Evolutionary conservation across 2,888 invertebrate genomes (phyloP).

Genomic region (Eupithecia tripunctaria): DNA sequence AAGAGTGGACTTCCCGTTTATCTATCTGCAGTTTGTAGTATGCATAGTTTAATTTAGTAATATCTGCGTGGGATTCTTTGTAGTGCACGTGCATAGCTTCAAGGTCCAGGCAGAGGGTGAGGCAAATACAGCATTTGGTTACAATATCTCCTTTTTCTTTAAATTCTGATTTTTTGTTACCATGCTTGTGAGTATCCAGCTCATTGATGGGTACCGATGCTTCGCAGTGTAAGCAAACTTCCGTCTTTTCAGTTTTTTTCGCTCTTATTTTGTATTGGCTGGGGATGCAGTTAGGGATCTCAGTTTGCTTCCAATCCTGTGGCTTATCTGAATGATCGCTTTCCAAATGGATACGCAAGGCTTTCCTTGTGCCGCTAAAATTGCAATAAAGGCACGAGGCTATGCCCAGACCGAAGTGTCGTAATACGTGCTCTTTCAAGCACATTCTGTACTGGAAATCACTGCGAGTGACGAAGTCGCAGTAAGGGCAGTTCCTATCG

Average conservation of each 20-base stretch:
- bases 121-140: constrained; percentile 76
- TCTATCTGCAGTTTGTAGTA: constrained; percentile 55
- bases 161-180: constrained; percentile 53
- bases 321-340: constrained; percentile 55
- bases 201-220: constrained; percentile 51
- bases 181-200: constrained; percentile 55
- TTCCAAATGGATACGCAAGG: constrained; percentile 63
- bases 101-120: constrained; percentile 60
- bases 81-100: constrained; percentile 68
- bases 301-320: constrained; percentile 47
- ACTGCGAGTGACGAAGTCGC: constrained; percentile 46
- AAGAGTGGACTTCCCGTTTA: constrained; percentile 50
- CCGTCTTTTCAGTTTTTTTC: constrained; percentile 15
- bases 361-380: constrained; percentile 54
- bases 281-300: constrained; percentile 39
- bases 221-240: constrained; percentile 68
- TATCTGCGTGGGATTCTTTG: constrained; percentile 50
- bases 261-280: constrained; percentile 14
- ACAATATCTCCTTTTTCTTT: constrained; percentile 67
- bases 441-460: constrained; percentile 40
- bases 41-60: constrained; percentile 56
- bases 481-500: constrained; percentile 59
- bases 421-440: constrained; percentile 70
- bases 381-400: constrained; percentile 73
- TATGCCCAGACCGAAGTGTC: constrained; percentile 77